A percentile compares a stretch with the other conserved stretches of the same genome.
These are phyloP conservation scores for Bursaphelenchus okinawaensis DNA, from an alignment of 2,888 invertebrate genomes.

Conservation along the genomic window DNA sequence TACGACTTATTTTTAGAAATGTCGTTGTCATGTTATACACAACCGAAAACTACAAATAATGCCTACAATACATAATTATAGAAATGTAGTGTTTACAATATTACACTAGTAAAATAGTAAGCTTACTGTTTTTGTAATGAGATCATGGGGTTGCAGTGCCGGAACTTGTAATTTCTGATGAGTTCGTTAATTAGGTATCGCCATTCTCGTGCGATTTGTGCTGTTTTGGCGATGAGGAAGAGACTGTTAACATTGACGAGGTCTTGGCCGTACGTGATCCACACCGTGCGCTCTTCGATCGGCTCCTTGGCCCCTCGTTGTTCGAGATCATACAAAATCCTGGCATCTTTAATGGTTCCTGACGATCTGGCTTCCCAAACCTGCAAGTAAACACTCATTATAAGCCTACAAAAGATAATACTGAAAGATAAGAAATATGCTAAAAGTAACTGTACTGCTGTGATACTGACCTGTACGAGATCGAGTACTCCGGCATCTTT, in stretches of 20 bases:
- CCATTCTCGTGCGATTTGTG: constrained; percentile 90
- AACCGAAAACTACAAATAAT: too few species aligned
- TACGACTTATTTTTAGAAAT: too few species aligned
- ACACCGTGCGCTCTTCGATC: constrained; percentile 85
- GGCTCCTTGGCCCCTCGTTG: constrained; percentile 71
- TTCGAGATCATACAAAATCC: constrained; percentile 71
- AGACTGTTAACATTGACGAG: constrained; percentile 98
- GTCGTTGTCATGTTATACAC: too few species aligned
- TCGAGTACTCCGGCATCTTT: constrained; percentile 96
- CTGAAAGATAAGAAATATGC: constrained; percentile 1
- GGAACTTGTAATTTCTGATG: constrained; percentile 83
- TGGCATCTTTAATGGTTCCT: constrained; percentile 68
- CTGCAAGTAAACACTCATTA: constrained; percentile 12
- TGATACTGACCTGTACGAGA: constrained; percentile 81
- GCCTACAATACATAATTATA: too few species aligned
- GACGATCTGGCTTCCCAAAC: constrained; percentile 53
- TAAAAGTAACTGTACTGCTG: neutral
- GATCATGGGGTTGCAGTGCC: constrained; percentile 86
- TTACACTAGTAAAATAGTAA: neutral
- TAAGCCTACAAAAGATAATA: neutral
- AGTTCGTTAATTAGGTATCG: constrained; percentile 79
- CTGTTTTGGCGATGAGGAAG: constrained; percentile 87
- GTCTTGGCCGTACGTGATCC: constrained; percentile 95
- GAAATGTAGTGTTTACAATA: neutral
- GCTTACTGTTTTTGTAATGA: constrained; percentile 94